These are phyloP conservation scores for Muntiacus reevesi DNA, from an alignment of 2,113 vertebrate species.

Conservation along the genomic window DNA sequence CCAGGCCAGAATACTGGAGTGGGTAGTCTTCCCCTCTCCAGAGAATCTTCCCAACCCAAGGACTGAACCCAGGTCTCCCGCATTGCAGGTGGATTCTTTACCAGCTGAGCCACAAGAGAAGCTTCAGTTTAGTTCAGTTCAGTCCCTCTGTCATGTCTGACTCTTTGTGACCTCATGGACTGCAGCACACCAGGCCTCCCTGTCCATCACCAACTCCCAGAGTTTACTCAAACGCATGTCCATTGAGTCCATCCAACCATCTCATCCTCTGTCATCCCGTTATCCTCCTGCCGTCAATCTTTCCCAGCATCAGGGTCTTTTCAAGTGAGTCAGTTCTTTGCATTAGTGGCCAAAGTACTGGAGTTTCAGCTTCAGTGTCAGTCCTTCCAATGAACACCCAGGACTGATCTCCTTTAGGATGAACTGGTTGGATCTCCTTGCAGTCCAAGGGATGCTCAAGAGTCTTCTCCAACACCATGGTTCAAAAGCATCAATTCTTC, in stretches of 20 bases:
- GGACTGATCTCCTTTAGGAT: background rate
- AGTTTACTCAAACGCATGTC: background rate
- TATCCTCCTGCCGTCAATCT: background rate
- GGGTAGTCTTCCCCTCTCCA: no score
- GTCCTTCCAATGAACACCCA: background rate
- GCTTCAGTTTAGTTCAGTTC: no score
- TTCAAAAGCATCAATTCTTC: background rate
- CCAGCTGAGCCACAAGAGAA: no score
- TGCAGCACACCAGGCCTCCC: rapidly evolving
- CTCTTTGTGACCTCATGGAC: background rate
- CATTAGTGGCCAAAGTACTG: background rate
- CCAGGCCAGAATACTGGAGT: no score
- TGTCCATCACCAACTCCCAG: background rate
- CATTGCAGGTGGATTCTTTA: no score
- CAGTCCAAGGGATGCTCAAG: background rate
- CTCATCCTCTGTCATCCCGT: background rate
- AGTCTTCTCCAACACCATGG: background rate
- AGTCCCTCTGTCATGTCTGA: background rate
- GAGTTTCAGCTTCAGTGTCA: background rate
- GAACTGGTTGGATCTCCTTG: background rate
- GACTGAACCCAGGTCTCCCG: no score
- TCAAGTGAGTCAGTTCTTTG: background rate
- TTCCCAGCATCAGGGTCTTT: background rate
- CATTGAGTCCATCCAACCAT: background rate
- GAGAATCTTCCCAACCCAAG: no score